Conservation (phyloP, 2,113 vertebrate species). For the Synchiropus splendidus region DNA sequence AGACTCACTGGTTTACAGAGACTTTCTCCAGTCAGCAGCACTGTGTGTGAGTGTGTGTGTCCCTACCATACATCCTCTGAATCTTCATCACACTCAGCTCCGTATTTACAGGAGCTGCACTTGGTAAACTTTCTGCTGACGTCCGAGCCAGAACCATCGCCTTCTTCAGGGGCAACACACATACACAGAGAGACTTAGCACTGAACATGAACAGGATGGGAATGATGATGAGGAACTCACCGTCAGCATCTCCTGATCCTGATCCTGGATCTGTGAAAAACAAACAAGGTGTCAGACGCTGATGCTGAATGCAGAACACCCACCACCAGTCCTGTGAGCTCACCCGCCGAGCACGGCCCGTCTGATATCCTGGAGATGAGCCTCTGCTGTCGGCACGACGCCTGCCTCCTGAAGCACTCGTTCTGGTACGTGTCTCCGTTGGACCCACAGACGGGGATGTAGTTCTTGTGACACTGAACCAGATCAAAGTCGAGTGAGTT, state of each 20-base stretch:
- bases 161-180: slow-evolving; percentile 69
- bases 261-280: slow-evolving; percentile 56
- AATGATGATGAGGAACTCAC: slow-evolving; percentile 23
- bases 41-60: neutral
- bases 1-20: slow-evolving; percentile 1
- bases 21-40: neutral
- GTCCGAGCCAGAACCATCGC: slow-evolving; percentile 83
- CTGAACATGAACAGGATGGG: neutral
- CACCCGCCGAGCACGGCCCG: slow-evolving; percentile 85
- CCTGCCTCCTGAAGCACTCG: slow-evolving; percentile 87
- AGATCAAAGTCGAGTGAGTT: neutral
- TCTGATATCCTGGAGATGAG: slow-evolving; percentile 79
- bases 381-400: slow-evolving; percentile 88
- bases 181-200: neutral
- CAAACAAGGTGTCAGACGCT: neutral
- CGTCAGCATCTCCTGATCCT: slow-evolving; percentile 55
- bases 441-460: slow-evolving; percentile 89
- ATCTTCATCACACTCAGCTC: slow-evolving; percentile 92
- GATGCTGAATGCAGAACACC: neutral
- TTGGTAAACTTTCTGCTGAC: slow-evolving; percentile 84
- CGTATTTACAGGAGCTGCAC: slow-evolving; percentile 89
- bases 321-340: slow-evolving; percentile 20
- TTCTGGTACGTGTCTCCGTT: slow-evolving; percentile 97
- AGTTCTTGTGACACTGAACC: slow-evolving; percentile 85
- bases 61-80: slow-evolving; percentile 91